phyloP scores from a whole-genome alignment of 2,888 invertebrate genomes.

The Sympetrum striolatum region DNA sequence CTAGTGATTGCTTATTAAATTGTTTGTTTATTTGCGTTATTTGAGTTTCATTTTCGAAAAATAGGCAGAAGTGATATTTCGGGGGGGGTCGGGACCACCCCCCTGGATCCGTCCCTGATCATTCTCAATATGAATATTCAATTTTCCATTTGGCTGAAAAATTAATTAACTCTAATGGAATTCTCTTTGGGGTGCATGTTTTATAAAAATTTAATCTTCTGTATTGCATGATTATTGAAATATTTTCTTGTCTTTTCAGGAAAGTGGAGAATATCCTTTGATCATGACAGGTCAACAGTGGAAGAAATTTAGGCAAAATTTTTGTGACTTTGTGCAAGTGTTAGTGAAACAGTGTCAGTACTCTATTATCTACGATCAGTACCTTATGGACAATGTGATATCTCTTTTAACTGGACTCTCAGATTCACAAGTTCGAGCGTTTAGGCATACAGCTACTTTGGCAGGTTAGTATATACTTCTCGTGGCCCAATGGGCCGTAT shows the following conservation, averaged over 20 bases:
- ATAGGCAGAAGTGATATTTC: too few species aligned
- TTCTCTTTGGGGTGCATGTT: too few species aligned
- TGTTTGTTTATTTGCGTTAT: too few species aligned
- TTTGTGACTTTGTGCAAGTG: constrained; percentile 97
- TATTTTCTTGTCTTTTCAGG: constrained; percentile 62
- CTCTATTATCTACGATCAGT: constrained; percentile 98
- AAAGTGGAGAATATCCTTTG: constrained; percentile 97
- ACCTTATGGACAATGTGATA: constrained; percentile 98
- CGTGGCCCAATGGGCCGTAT: neutral
- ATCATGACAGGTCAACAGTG: constrained; percentile 96
- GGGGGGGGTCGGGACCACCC: too few species aligned
- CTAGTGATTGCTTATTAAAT: too few species aligned
- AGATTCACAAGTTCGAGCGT: constrained; percentile 95
- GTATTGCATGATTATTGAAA: constrained; percentile 35
- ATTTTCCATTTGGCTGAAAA: too few species aligned
- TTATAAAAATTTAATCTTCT: too few species aligned
- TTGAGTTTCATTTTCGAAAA: too few species aligned
- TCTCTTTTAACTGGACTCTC: constrained; percentile 95
- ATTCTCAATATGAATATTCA: too few species aligned
- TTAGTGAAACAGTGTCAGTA: constrained; percentile 97
- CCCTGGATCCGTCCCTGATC: too few species aligned
- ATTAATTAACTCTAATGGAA: too few species aligned
- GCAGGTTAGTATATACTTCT: constrained; percentile 68
- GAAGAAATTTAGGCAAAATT: constrained; percentile 95
- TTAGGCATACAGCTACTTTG: constrained; percentile 90